These are phyloP conservation scores for Corticium candelabrum DNA, from an alignment of 37 sponge, comb jelly and placozoan genomes.

Conservation along the genomic window DNA sequence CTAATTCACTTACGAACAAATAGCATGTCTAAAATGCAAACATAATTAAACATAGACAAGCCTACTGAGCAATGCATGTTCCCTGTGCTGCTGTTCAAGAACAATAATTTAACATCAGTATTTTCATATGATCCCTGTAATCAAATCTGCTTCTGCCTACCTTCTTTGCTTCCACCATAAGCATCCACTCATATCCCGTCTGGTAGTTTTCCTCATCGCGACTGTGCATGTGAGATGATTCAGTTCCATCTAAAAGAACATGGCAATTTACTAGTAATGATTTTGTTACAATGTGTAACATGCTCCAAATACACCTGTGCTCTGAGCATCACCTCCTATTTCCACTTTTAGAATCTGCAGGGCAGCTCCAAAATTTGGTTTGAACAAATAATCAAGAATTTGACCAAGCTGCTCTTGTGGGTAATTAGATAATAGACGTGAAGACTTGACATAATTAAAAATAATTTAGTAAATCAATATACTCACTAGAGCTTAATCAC, in stretches of 20 bases:
- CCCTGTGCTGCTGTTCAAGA: too few relatives aligned
- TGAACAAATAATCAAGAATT: constrained; percentile 63
- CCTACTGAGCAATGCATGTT: too few relatives aligned
- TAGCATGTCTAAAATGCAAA: too few relatives aligned
- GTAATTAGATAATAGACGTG: constrained; percentile 59
- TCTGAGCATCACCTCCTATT: constrained; percentile 83
- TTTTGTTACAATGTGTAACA: too few relatives aligned
- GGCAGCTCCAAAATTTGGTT: constrained; percentile 72
- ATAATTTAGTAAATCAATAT: too few relatives aligned
- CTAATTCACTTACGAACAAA: too few relatives aligned
- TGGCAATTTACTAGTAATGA: not conserved
- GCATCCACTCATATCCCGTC: constrained; percentile 79
- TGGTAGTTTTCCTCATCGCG: constrained; percentile 56
- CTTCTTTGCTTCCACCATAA: constrained; percentile 81
- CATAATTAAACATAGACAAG: too few relatives aligned
- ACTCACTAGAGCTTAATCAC: too few relatives aligned
- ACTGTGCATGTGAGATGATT: constrained; percentile 74
- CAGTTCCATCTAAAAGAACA: constrained; percentile 57
- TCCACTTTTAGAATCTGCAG: constrained; percentile 76
- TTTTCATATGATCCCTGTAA: too few relatives aligned
- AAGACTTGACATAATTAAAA: too few relatives aligned
- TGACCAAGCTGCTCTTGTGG: constrained; percentile 23
- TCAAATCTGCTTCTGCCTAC: constrained; percentile 8
- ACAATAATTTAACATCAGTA: too few relatives aligned
- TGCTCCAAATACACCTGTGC: constrained; percentile 76